Evolutionary conservation across 2,797 vertebrate species (phyloP).

Genomic region (Smutsia gigantea): DNA sequence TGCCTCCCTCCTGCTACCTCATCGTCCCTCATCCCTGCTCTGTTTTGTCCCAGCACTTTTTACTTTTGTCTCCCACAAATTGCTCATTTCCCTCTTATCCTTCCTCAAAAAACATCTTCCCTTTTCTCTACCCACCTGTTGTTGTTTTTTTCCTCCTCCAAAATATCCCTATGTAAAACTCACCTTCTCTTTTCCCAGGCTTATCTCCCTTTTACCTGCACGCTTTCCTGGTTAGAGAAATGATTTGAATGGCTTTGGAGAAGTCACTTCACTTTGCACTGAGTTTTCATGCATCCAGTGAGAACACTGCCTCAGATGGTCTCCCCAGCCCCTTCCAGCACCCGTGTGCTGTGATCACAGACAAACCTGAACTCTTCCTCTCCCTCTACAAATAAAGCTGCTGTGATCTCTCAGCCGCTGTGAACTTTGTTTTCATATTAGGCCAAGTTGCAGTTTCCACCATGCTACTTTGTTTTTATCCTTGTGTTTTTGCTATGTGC

Average conservation of each 20-base stretch:
- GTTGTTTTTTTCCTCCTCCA: not conserved
- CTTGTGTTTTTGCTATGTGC: not conserved
- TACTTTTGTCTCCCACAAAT: not conserved
- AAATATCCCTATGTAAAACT: not conserved
- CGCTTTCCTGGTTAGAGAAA: not conserved
- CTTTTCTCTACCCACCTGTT: not conserved
- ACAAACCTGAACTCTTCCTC: not conserved
- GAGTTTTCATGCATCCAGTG: not conserved
- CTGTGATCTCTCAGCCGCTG: not conserved
- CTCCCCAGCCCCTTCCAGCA: not conserved
- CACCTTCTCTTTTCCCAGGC: not conserved
- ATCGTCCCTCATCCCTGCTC: not conserved
- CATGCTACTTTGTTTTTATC: not conserved
- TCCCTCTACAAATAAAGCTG: not conserved
- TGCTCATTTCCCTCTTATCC: not conserved
- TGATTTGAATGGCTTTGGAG: not conserved
- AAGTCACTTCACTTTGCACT: not conserved
- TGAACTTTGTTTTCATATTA: not conserved
- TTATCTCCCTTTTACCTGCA: not conserved
- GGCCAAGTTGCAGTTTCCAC: not conserved
- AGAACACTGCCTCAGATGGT: fast-evolving
- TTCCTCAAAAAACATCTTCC: not conserved
- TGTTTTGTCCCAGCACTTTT: not conserved
- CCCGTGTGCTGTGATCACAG: not conserved
- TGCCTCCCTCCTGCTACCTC: not conserved